Evolutionary conservation across 2,888 invertebrate species (phyloP).

Genomic region (Tiphia femorata): DNA sequence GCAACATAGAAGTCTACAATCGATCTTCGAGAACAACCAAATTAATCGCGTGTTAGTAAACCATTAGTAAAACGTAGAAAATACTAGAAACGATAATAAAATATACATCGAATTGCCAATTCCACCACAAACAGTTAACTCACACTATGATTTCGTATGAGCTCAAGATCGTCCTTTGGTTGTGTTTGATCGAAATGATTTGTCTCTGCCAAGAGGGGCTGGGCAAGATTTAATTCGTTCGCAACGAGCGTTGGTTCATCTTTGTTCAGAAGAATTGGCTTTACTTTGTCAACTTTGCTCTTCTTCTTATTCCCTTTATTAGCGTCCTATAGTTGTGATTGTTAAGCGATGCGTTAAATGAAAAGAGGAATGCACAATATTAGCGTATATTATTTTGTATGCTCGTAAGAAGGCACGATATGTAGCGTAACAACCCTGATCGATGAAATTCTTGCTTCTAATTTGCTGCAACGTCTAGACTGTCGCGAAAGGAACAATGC

Average conservation of each 20-base stretch:
- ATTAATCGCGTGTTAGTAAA: too few species aligned
- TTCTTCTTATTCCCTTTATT: conserved; percentile 76
- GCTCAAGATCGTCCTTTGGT: conserved; percentile 84
- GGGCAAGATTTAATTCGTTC: conserved; percentile 61
- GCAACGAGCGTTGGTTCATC: conserved; percentile 73
- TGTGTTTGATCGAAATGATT: conserved; percentile 85
- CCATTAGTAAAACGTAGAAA: too few species aligned
- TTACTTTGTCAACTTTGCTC: conserved; percentile 78
- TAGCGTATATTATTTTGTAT: too few species aligned
- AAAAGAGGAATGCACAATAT: too few species aligned
- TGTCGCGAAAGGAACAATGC: too few species aligned
- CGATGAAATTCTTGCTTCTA: too few species aligned
- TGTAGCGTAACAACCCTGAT: too few species aligned
- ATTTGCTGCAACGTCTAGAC: too few species aligned
- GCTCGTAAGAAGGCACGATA: too few species aligned
- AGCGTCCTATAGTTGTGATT: conserved; percentile 56
- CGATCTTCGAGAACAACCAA: too few species aligned
- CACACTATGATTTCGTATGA: conserved; percentile 71
- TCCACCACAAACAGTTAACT: conserved; percentile 58
- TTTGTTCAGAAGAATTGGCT: conserved; percentile 83
- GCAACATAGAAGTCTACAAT: too few species aligned
- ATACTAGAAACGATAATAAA: conserved; percentile 26
- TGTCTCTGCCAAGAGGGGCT: conserved; percentile 66
- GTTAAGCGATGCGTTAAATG: too few species aligned
- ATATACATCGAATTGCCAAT: conserved; percentile 16